Evolutionary conservation across 2,113 vertebrate genomes (phyloP).

Genomic region (Telmatochromis sp.): DNA sequence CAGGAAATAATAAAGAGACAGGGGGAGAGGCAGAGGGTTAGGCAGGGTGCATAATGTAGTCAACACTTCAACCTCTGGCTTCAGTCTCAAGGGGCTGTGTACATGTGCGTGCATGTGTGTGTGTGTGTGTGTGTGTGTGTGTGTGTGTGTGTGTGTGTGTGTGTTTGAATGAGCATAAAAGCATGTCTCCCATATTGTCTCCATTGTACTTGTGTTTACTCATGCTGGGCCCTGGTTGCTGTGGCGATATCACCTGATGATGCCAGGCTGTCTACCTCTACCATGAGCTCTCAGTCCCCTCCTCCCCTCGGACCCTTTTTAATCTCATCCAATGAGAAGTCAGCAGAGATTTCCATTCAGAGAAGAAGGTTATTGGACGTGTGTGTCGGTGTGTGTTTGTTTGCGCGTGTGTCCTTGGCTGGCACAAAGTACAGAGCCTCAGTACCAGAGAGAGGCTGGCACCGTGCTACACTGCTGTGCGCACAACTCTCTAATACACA

Average conservation of each 20-base stretch:
- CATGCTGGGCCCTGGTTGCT: slow-evolving; percentile 36
- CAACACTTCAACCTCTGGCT: slow-evolving; percentile 16
- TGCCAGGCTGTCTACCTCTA: neutral
- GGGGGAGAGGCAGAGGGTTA: neutral
- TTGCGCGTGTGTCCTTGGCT: neutral
- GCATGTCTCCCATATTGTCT: slow-evolving; percentile 23
- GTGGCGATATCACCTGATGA: slow-evolving; percentile 49
- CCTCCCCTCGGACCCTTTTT: neutral
- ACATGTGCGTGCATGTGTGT: neutral
- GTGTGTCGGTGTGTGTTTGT: neutral
- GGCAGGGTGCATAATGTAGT: slow-evolving; percentile 22
- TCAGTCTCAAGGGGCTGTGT: neutral
- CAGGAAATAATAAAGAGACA: slow-evolving; percentile 4
- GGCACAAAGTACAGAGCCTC: neutral
- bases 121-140: neutral
- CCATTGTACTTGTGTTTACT: slow-evolving; percentile 45
- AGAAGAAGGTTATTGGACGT: slow-evolving; percentile 2
- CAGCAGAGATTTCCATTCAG: slow-evolving; percentile 10
- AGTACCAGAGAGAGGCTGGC: neutral
- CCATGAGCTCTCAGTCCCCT: neutral
- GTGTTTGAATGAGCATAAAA: neutral
- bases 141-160: neutral
- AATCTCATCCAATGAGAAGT: slow-evolving; percentile 26
- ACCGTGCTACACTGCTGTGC: neutral
- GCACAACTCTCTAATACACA: neutral